Evolutionary conservation across 1,140 invertebrate genomes (phyloP).

Genomic region (Palaemon carinicauda): DNA sequence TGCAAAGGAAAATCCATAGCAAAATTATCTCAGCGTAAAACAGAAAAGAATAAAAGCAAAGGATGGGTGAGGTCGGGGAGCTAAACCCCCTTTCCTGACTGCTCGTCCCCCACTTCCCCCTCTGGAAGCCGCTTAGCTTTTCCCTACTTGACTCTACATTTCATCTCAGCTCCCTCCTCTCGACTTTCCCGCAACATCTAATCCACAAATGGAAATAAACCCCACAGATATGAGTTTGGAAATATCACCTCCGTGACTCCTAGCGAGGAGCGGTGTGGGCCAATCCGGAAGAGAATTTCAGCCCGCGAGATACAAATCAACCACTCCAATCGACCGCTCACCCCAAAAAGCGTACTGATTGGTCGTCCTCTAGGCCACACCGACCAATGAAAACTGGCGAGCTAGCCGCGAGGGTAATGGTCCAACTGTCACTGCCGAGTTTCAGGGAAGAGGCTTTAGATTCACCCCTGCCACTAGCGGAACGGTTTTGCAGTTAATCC

Average conservation of each 20-base stretch:
- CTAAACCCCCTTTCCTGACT: neutral
- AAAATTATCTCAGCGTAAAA: too few relatives aligned
- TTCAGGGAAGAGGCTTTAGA: conserved; percentile 39
- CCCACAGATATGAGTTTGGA: conserved; percentile 33
- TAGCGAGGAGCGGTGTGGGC: neutral
- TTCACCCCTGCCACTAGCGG: conserved; percentile 18
- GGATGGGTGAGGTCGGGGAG: neutral
- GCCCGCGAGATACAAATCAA: conserved; percentile 40
- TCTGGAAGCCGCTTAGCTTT: conserved; percentile 11
- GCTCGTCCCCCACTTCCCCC: neutral
- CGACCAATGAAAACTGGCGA: conserved; percentile 31
- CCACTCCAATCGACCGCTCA: conserved; percentile 40
- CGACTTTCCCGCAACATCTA: conserved; percentile 42
- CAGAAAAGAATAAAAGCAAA: neutral
- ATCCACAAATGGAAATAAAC: conserved; percentile 53
- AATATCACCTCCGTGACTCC: conserved; percentile 19
- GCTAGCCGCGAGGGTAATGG: conserved; percentile 17
- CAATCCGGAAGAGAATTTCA: neutral
- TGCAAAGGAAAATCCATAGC: too few relatives aligned
- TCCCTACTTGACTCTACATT: conserved; percentile 52
- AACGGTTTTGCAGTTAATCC: neutral
- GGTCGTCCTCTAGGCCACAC: neutral
- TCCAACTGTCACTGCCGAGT: conserved; percentile 50
- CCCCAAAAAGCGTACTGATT: conserved; percentile 8
- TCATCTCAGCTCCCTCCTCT: conserved; percentile 39